phyloP scores from a whole-genome alignment of 2,888 invertebrate genomes.

The Apomyelois bistriatella region DNA sequence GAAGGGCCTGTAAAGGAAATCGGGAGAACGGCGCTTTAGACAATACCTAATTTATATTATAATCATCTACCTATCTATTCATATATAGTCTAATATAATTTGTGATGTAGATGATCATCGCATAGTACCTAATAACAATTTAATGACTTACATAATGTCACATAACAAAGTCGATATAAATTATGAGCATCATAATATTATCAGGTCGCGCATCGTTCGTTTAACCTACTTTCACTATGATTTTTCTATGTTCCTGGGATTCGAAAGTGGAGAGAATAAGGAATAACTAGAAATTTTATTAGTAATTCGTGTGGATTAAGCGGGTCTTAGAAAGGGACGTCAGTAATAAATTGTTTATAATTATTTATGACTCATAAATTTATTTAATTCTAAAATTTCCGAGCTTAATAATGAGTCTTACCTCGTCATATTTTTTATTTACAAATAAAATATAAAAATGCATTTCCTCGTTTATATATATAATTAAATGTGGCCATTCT shows the following conservation, averaged over 20 bases:
- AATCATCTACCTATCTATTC: no score
- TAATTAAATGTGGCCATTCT: no score
- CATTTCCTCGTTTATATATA: neutral
- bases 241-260: slow-evolving; percentile 29
- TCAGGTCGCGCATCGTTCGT: slow-evolving; percentile 35
- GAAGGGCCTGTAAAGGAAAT: no score
- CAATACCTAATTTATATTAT: no score
- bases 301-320: slow-evolving; percentile 27
- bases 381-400: neutral
- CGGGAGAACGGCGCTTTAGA: no score
- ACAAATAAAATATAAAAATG: neutral
- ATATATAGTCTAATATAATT: neutral
- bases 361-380: slow-evolving; percentile 3
- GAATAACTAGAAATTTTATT: slow-evolving; percentile 30
- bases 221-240: slow-evolving; percentile 56
- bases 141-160: slow-evolving; percentile 15
- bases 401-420: neutral
- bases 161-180: slow-evolving; percentile 16
- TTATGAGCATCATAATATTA: slow-evolving; percentile 20
- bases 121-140: slow-evolving; percentile 6
- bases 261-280: slow-evolving; percentile 30
- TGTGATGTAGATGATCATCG: neutral
- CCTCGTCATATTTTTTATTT: neutral
- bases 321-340: slow-evolving; percentile 21
- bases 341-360: slow-evolving; percentile 7